Percentiles rank a stretch among this genome's conserved stretches.
Conservation (phyloP, 1,140 invertebrate species). For the Samia ricini region DNA sequence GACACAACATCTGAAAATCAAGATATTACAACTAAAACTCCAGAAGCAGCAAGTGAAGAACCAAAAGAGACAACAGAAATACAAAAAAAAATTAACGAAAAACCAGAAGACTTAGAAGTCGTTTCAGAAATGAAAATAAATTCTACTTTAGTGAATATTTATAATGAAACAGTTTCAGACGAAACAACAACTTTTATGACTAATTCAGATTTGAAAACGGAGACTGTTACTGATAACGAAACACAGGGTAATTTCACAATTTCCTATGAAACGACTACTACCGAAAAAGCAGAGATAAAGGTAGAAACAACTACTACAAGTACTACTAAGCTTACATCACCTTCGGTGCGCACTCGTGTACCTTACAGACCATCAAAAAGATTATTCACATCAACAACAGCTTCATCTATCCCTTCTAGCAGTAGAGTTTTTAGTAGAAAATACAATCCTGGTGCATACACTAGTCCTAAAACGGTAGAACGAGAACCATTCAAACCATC, state of each 20-base stretch:
- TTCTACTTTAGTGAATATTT: background rate
- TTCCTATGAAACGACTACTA: conserved; percentile 22
- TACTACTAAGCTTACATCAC: conserved; percentile 43
- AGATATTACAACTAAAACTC: background rate
- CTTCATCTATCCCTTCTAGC: conserved; percentile 54
- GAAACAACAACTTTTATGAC: conserved; percentile 2
- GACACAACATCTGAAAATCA: conserved; percentile 7
- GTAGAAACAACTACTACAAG: conserved; percentile 49
- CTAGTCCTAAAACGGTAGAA: conserved; percentile 62
- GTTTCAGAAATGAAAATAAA: conserved; percentile 3
- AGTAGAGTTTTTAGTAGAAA: conserved; percentile 71
- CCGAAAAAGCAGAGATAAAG: conserved; percentile 18
- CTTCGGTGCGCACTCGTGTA: conserved; percentile 48
- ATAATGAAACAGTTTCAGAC: background rate
- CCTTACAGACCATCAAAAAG: conserved; percentile 67
- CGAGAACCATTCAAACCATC: conserved; percentile 45
- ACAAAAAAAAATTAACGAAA: conserved; percentile 14
- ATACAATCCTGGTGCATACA: conserved; percentile 72
- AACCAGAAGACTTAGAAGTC: conserved; percentile 6
- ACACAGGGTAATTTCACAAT: conserved; percentile 23
- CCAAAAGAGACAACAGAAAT: conserved; percentile 1
- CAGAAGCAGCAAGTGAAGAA: background rate
- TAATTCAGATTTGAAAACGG: conserved; percentile 19
- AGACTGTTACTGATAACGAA: conserved; percentile 20
- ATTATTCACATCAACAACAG: conserved; percentile 66